Base-by-base conservation (phyloP, 2,888 invertebrate species). In the Rugalucina vietnamica region DNA sequence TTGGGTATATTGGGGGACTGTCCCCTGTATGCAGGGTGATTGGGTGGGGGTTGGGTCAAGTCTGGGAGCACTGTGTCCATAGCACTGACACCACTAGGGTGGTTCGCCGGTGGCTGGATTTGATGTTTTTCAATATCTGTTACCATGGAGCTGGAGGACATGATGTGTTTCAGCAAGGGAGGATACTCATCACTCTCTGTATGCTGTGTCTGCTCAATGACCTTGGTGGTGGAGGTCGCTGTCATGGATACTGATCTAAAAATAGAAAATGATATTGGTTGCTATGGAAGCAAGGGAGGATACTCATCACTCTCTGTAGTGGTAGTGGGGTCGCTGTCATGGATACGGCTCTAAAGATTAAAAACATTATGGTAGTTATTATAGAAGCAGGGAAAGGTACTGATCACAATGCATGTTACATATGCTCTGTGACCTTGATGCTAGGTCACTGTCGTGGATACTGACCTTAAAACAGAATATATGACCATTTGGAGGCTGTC, bases 111-210 rank as follows among this genome's bases (percentile, higher is more conserved):
- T 32, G 60, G 60, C 10, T 75, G 72, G 18, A 84, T 79, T 49
- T 91, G 91, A 49, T 90, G 91, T 10, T 91, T 97, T 93, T 98
- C 98, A 93, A 98, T 97, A 93, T 98, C 98, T 94, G 98, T 98
- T 0, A 97, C 97, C 79, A 97, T 97, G 93, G 97, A 97, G 21
- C 97, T 97, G 0, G 98, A 97, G 50, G 97, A 97, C 96, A 98
- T 97, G 39, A 98, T 96, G 87, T 97, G 96, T 93, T 97, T 97
- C 49, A 98, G 95, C 21, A 97, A 88, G 8, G 92, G 88, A 34
- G 91, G 92, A 70, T 92, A 79, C 29, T 79, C 84, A 32, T 89
- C 86, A 27, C 49, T 74, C 5, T 74, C 65, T 3, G 49, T 57
- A 10, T 79, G 49, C 3, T 54, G n/a, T 72, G 77, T 39, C 29